Evolutionary conservation across 1,140 invertebrate species (phyloP), one percentile per base, ranked within the genome.

Genomic region (Drosophila insularis): DNA sequence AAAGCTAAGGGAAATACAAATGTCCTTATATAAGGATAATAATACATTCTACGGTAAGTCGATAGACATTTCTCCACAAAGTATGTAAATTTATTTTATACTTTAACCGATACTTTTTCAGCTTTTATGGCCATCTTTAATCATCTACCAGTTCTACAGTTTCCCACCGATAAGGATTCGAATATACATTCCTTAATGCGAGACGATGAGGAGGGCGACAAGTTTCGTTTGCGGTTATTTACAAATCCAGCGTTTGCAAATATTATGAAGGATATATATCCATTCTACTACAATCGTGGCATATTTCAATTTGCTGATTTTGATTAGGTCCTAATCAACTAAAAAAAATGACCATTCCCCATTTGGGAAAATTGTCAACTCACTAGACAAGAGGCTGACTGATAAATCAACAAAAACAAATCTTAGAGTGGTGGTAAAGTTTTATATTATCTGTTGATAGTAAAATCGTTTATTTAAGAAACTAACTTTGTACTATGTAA

Each of bases 1-100:
- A 0, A 92, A 89, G 13, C 32, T 93, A 4, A 66, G 78, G 0
- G 84, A 92, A 1, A 11, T 94, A 2, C 89, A 91, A 3, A 60
- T 50, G 1, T 84, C 78, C 0, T 40, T 90, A 21, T 93, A 74
- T 39, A 74, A 74, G 4, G 66, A 87, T 11, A 76, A 74, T 2
- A 90, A 84, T 37, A 65, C 78, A 0, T 68, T 84, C 8, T 87
- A 90, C 11, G 80, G 87, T 90, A 5, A 23, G 21, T 4, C 1
- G 4, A 10, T n/a, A 1, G 0, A 0, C 19, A 23, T 19, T 1
- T 11, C 0, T 7, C 17, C 13, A 43, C 5, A n/a, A 17, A 17
- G 8, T 2, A 31, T 60, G 10, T n/a, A 11, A 6, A 4, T 14
- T 19, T 0, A 4, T 21, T 4, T 17, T 1, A 10, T 10, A 1